Evolutionary conservation across 1,140 invertebrate genomes (phyloP).

Genomic region (Oppia nitens): DNA sequence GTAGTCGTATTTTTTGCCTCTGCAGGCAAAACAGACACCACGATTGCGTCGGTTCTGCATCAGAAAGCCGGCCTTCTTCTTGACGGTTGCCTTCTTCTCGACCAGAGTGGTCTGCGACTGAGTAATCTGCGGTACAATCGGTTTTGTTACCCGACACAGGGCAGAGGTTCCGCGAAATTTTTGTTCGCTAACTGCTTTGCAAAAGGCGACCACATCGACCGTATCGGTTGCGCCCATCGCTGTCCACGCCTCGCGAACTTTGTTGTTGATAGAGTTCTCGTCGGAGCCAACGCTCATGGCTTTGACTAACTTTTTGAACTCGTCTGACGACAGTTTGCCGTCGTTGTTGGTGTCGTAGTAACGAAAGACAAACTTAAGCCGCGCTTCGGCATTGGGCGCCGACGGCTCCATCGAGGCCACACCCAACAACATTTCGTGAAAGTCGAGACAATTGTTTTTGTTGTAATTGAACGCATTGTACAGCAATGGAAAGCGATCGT

Average conservation of each 20-base stretch:
- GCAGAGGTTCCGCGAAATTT: neutral
- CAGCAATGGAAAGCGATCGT: slow-evolving; percentile 1
- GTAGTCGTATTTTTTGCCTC: slow-evolving; percentile 6
- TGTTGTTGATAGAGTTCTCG: neutral
- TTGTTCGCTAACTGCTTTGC: neutral
- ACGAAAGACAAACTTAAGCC: slow-evolving; percentile 11
- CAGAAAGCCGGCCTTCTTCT: neutral
- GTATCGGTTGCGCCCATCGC: neutral
- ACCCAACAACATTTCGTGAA: slow-evolving; percentile 34
- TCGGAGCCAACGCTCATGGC: neutral
- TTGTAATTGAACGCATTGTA: slow-evolving; percentile 9
- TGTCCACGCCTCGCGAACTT: neutral
- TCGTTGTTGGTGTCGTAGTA: slow-evolving; percentile 12
- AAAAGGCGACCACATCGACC: neutral
- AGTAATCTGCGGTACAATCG: neutral
- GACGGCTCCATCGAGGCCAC: slow-evolving; percentile 36
- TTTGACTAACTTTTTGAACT: neutral
- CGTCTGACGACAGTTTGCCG: neutral
- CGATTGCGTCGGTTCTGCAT: neutral
- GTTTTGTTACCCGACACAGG: neutral
- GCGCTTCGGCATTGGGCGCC: slow-evolving; percentile 30
- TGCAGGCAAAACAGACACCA: slow-evolving; percentile 8
- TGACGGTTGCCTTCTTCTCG: neutral
- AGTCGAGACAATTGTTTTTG: slow-evolving; percentile 23
- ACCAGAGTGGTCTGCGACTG: neutral